Evolutionary conservation across 1,140 invertebrate genomes (phyloP).

Genomic region (Drosophila funebris): DNA sequence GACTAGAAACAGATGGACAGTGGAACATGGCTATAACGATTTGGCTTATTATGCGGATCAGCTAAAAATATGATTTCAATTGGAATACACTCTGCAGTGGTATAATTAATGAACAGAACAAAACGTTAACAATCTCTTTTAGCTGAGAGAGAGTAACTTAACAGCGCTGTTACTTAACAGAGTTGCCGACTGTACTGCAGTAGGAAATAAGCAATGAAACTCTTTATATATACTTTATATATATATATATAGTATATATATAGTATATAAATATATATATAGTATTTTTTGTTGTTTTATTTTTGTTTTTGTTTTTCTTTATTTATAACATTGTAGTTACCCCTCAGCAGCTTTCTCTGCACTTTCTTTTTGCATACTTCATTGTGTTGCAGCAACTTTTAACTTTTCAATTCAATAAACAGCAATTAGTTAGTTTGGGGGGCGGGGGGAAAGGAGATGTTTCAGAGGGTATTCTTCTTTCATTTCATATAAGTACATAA

Average conservation of each 20-base stretch:
- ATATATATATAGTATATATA: slow-evolving; percentile 38
- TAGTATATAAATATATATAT: slow-evolving; percentile 26
- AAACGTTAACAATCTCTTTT: not conserved
- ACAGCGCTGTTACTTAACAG: slow-evolving; percentile 19
- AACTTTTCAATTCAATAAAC: slow-evolving; percentile 40
- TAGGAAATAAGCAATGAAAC: not conserved
- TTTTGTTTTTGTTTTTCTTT: slow-evolving; percentile 27
- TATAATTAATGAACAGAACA: not conserved
- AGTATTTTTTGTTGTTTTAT: slow-evolving; percentile 24
- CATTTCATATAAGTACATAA: slow-evolving; percentile 22
- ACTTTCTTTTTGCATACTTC: not conserved
- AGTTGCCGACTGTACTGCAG: not conserved
- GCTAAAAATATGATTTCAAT: no score
- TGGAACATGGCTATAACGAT: no score
- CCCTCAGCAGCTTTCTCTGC: slow-evolving; percentile 24
- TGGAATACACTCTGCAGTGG: no score
- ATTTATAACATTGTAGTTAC: slow-evolving; percentile 60
- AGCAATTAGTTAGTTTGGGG: slow-evolving; percentile 34
- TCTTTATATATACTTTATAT: slow-evolving; percentile 34
- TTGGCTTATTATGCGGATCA: no score
- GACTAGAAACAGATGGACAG: no score
- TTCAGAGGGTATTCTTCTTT: slow-evolving; percentile 16
- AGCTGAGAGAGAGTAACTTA: not conserved
- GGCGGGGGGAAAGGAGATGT: no score
- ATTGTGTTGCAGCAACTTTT: not conserved